Conservation (phyloP, 2,888 invertebrate genomes). For the Acleris sparsana region DNA sequence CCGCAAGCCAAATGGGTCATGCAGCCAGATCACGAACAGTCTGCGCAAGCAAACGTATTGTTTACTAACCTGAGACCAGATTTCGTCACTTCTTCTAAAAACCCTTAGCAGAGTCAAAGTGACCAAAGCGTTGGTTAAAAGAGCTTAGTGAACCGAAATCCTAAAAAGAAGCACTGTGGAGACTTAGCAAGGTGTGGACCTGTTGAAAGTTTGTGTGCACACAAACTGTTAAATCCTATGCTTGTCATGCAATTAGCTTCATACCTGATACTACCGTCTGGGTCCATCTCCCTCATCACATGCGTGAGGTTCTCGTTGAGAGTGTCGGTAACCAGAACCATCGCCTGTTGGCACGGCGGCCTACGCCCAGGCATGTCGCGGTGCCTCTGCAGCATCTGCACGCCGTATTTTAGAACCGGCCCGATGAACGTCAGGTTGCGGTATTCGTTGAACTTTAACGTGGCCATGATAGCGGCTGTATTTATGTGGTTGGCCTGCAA, state of each 20-base stretch:
- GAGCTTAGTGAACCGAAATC: too few species aligned
- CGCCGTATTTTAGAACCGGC: slow-evolving; percentile 57
- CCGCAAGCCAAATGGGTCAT: slow-evolving; percentile 68
- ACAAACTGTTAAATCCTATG: too few species aligned
- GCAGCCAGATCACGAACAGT: slow-evolving; percentile 72
- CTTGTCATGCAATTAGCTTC: neutral
- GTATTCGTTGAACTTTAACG: slow-evolving; percentile 53
- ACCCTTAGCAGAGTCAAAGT: too few species aligned
- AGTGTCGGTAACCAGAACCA: slow-evolving; percentile 71
- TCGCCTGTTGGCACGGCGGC: slow-evolving; percentile 72
- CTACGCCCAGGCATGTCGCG: slow-evolving; percentile 49
- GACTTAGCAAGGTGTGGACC: too few species aligned
- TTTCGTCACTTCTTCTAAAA: too few species aligned
- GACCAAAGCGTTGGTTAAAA: too few species aligned
- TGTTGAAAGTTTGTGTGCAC: too few species aligned
- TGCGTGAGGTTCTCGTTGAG: slow-evolving; percentile 63
- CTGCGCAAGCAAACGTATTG: slow-evolving; percentile 43
- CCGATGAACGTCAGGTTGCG: slow-evolving; percentile 63
- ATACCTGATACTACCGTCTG: slow-evolving; percentile 67
- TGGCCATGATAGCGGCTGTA: slow-evolving; percentile 73
- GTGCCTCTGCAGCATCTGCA: slow-evolving; percentile 57
- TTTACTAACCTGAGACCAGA: too few species aligned
- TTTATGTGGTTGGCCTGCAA: slow-evolving; percentile 75
- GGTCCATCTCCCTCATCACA: slow-evolving; percentile 60
- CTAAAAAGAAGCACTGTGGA: too few species aligned